These are phyloP conservation scores for Ammodytes dubius DNA, from an alignment of 2,113 vertebrate species.

Conservation along the genomic window DNA sequence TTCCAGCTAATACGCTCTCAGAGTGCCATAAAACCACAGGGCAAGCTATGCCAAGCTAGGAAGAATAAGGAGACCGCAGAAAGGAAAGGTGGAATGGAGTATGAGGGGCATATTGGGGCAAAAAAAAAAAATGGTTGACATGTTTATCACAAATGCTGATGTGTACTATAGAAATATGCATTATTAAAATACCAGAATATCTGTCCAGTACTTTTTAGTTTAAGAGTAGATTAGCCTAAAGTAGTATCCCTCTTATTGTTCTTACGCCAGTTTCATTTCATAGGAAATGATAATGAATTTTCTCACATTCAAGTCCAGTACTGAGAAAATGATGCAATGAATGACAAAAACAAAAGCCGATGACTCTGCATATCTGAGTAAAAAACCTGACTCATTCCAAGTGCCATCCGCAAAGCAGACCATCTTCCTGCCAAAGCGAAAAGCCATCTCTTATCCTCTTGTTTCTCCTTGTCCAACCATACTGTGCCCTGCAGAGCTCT, in stretches of 20 bases:
- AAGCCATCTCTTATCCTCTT: slow-evolving; percentile 66
- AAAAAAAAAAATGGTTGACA: neutral
- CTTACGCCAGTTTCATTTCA: neutral
- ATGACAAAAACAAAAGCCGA: slow-evolving; percentile 32
- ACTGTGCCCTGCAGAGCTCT: slow-evolving; percentile 56
- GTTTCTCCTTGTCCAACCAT: slow-evolving; percentile 60
- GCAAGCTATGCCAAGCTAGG: slow-evolving; percentile 49
- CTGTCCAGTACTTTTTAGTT: slow-evolving; percentile 1
- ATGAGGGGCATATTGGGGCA: slow-evolving; percentile 20
- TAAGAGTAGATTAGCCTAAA: neutral
- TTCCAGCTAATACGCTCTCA: slow-evolving; percentile 71
- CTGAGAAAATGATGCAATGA: slow-evolving; percentile 14
- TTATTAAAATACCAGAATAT: slow-evolving; percentile 23
- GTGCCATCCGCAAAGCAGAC: slow-evolving; percentile 60
- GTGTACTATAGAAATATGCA: slow-evolving; percentile 4
- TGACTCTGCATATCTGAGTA: slow-evolving; percentile 47
- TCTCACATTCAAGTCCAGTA: slow-evolving; percentile 11
- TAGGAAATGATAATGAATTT: neutral
- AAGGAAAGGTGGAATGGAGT: slow-evolving; percentile 32
- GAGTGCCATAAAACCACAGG: slow-evolving; percentile 71
- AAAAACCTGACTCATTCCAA: slow-evolving; percentile 39
- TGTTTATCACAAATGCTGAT: slow-evolving; percentile 17
- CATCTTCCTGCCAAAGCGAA: slow-evolving; percentile 44
- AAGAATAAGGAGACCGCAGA: slow-evolving; percentile 33
- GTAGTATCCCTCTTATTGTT: neutral